These are phyloP conservation scores for Cliona cf. orientalis DNA, from an alignment of 37 sponge, comb jelly and placozoan species.

Conservation along the genomic window DNA sequence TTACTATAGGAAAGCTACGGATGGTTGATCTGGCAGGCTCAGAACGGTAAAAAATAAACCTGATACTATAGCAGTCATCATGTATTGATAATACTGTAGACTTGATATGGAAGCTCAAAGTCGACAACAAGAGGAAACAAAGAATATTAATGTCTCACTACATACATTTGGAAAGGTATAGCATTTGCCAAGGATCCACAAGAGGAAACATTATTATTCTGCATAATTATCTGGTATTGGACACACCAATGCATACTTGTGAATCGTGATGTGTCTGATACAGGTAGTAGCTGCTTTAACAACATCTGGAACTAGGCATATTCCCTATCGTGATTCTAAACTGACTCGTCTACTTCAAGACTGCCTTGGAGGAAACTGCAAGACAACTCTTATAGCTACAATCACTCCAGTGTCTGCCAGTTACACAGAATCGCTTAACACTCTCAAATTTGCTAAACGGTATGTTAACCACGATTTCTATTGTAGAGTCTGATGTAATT, in stretches of 20 bases:
- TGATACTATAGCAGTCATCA: no score
- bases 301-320: slow-evolving; percentile 66
- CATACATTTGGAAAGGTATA: slow-evolving; percentile 93
- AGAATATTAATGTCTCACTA: slow-evolving; percentile 93
- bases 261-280: no score
- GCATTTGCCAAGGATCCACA: no score
- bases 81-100: no score
- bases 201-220: no score
- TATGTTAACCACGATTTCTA: slow-evolving; percentile 5
- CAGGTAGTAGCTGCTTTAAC: slow-evolving; percentile 94
- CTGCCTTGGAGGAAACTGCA: slow-evolving; percentile 92
- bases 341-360: slow-evolving; percentile 93
- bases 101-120: slow-evolving; percentile 84
- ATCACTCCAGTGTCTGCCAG: slow-evolving; percentile 65
- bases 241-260: no score
- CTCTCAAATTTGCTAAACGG: slow-evolving; percentile 91
- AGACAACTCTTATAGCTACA: slow-evolving; percentile 89
- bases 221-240: no score
- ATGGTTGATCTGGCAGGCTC: slow-evolving; percentile 98
- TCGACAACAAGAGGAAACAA: slow-evolving; percentile 84
- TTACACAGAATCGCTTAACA: slow-evolving; percentile 79
- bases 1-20: slow-evolving; percentile 95
- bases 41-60: slow-evolving; percentile 75
- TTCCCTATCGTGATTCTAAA: slow-evolving; percentile 97
- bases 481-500: not conserved